phyloP scores from a whole-genome alignment of 2,797 vertebrate species.

The Neosilurus hyrtlii region DNA sequence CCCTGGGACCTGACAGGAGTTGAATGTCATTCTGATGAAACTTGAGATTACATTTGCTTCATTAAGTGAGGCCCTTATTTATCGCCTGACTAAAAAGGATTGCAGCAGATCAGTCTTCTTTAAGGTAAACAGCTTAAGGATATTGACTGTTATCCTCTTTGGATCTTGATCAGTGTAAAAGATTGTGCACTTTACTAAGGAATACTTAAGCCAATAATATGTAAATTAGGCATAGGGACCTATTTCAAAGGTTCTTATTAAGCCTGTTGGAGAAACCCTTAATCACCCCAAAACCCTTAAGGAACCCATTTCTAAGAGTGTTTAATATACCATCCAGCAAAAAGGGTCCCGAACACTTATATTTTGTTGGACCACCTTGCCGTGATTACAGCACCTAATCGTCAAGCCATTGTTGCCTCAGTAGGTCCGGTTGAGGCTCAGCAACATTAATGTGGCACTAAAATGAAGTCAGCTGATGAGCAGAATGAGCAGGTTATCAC shows the following conservation, averaged over 20 bases:
- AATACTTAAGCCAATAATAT: not conserved
- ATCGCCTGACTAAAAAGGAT: slow-evolving; percentile 15
- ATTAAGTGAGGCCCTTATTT: slow-evolving; percentile 15
- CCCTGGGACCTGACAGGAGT: not conserved
- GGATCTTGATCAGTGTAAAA: not conserved
- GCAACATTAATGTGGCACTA: too few species aligned
- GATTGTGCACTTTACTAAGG: not conserved
- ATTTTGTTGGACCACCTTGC: too few species aligned
- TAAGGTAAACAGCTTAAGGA: slow-evolving; percentile 1
- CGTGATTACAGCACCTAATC: too few species aligned
- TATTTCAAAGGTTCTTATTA: not conserved
- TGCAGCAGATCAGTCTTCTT: not conserved
- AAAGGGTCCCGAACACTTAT: too few species aligned
- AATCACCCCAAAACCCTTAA: not conserved
- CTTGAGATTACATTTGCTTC: slow-evolving; percentile 19
- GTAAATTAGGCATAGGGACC: not conserved
- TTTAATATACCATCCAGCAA: not conserved
- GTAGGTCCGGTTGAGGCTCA: too few species aligned
- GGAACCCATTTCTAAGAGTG: not conserved
- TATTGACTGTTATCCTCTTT: not conserved
- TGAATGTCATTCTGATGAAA: slow-evolving; percentile 10
- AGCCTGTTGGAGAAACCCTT: not conserved
- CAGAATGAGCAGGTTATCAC: too few species aligned
- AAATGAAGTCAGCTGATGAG: too few species aligned
- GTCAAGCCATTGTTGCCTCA: too few species aligned